These are phyloP conservation scores for Xestoiulus laeticollis DNA, from an alignment of 2,888 invertebrate genomes.

Conservation along the genomic window DNA sequence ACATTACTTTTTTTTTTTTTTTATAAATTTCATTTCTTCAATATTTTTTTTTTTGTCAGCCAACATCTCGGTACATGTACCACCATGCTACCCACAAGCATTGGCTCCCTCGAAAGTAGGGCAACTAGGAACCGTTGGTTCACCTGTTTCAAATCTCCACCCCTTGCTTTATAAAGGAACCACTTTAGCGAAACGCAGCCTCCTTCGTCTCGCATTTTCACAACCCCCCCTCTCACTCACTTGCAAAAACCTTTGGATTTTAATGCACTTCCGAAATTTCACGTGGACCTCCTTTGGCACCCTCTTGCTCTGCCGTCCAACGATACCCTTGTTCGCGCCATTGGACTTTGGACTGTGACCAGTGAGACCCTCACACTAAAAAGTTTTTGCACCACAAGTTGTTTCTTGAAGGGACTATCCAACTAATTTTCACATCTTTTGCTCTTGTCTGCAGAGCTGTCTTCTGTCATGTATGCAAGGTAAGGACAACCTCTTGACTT, in stretches of 20 bases:
- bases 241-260: constrained; percentile 33
- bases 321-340: background rate
- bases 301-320: background rate
- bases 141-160: constrained; percentile 33
- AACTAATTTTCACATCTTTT: background rate
- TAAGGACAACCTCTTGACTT: background rate
- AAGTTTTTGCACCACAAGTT: background rate
- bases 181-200: constrained; percentile 34
- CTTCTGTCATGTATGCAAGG: background rate
- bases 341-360: background rate
- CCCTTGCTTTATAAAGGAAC: constrained; percentile 34
- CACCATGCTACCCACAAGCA: constrained; percentile 28
- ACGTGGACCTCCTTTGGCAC: background rate
- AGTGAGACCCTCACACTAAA: background rate
- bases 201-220: constrained; percentile 33
- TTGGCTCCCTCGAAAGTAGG: constrained; percentile 28
- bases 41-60: background rate
- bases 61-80: constrained; percentile 24
- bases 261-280: constrained; percentile 34
- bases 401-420: background rate
- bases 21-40: background rate
- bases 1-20: background rate
- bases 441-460: too few species aligned
- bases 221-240: constrained; percentile 9
- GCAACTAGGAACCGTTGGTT: constrained; percentile 17